phyloP scores from a whole-genome alignment of 2,888 invertebrate species.

The Caenorhabditis doughertyi region DNA sequence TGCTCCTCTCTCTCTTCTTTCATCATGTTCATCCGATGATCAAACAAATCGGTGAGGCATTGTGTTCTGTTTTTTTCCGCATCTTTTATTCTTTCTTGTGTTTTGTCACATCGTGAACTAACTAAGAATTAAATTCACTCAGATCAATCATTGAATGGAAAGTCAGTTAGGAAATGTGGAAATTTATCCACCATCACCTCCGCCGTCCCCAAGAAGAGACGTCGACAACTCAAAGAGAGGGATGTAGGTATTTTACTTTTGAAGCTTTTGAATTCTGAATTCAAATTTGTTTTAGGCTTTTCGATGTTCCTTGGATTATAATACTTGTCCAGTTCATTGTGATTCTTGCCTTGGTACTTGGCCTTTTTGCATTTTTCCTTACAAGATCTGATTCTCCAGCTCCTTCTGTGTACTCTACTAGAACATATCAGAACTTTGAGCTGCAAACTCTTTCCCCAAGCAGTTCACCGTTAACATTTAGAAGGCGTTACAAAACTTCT shows the following conservation, averaged over 20 bases:
- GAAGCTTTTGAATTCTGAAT: background rate
- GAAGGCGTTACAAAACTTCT: constrained; percentile 40
- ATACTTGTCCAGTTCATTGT: constrained; percentile 59
- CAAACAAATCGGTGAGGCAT: constrained; percentile 34
- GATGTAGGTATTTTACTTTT: constrained; percentile 47
- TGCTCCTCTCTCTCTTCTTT: background rate
- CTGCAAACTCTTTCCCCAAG: constrained; percentile 43
- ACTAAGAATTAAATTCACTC: constrained; percentile 3
- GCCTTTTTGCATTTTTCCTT: constrained; percentile 50
- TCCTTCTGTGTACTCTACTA: constrained; percentile 27
- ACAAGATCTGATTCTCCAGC: constrained; percentile 33
- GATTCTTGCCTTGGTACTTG: constrained; percentile 48
- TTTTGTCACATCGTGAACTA: constrained; percentile 23
- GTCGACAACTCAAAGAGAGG: constrained; percentile 19
- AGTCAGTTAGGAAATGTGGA: constrained; percentile 60
- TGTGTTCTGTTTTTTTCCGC: constrained; percentile 41
- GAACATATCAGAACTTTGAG: constrained; percentile 57
- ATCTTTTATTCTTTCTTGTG: background rate
- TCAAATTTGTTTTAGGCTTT: constrained; percentile 17
- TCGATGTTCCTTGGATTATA: constrained; percentile 60
- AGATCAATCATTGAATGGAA: constrained; percentile 48
- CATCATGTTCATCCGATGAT: constrained; percentile 33
- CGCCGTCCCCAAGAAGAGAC: constrained; percentile 12
- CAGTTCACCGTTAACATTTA: constrained; percentile 45
- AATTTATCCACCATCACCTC: constrained; percentile 60